Evolutionary conservation across 2,113 vertebrate species (phyloP).

Genomic region (Vireo altiloquus): DNA sequence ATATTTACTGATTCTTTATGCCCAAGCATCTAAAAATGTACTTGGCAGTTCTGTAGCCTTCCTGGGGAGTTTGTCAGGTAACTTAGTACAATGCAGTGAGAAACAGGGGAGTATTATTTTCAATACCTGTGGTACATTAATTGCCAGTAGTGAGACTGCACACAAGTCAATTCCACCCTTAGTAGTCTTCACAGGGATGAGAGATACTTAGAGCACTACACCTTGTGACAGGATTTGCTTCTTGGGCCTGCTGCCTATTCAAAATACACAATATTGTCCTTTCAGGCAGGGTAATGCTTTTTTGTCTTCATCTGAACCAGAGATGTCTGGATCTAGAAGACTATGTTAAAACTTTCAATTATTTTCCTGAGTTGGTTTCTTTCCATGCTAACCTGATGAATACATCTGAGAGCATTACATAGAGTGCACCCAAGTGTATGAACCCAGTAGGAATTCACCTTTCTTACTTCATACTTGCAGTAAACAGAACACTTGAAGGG

Average conservation of each 20-base stretch:
- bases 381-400: neutral
- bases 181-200: fast-evolving
- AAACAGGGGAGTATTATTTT: neutral
- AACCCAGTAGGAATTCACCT: neutral
- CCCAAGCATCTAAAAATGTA: neutral
- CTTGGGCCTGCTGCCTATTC: neutral
- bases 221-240: neutral
- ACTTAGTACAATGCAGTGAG: neutral
- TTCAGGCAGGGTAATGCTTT: neutral
- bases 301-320: neutral
- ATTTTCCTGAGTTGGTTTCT: neutral
- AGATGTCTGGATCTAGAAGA: neutral
- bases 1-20: neutral
- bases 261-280: neutral
- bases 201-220: neutral
- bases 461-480: neutral
- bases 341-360: neutral
- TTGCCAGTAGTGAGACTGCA: neutral
- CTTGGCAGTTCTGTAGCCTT: neutral
- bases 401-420: neutral
- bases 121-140: neutral
- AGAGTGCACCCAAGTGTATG: neutral
- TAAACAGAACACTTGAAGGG: neutral
- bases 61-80: neutral
- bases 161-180: neutral